A percentile compares a stretch with the other conserved stretches of the same genome.
phyloP scores from a whole-genome alignment of 2,888 invertebrate genomes.

The Ellobium chinense region DNA sequence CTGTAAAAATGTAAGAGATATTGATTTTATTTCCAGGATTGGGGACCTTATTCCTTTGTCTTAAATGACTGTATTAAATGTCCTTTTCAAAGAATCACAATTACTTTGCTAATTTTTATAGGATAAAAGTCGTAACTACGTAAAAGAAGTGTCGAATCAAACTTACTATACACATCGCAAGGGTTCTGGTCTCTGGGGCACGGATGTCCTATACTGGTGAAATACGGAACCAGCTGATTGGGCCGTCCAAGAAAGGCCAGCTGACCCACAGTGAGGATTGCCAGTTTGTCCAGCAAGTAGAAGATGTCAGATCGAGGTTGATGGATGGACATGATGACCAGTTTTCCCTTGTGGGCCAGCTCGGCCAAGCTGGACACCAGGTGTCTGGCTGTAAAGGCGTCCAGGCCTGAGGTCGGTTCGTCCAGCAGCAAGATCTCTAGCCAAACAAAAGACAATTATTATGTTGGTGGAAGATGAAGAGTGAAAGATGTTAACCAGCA shows the following conservation, averaged over 20 bases:
- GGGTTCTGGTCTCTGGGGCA: slow-evolving; percentile 98
- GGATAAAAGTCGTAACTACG: too few species aligned
- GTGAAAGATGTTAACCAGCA: too few species aligned
- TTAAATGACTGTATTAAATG: too few species aligned
- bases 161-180: slow-evolving; percentile 89
- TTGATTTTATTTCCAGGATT: too few species aligned
- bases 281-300: slow-evolving; percentile 66
- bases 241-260: slow-evolving; percentile 85
- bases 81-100: too few species aligned
- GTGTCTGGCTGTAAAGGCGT: slow-evolving; percentile 93
- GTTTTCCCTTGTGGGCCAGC: slow-evolving; percentile 64
- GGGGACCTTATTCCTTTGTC: too few species aligned
- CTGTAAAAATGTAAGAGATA: too few species aligned
- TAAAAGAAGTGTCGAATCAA: too few species aligned
- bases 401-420: slow-evolving; percentile 91
- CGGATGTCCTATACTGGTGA: slow-evolving; percentile 95
- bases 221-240: slow-evolving; percentile 94
- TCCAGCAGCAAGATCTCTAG: slow-evolving; percentile 92
- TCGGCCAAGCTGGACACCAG: slow-evolving; percentile 62
- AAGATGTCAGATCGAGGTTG: slow-evolving; percentile 68
- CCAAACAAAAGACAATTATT: slow-evolving; percentile 84
- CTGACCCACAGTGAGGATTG: slow-evolving; percentile 79
- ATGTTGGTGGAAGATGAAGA: too few species aligned
- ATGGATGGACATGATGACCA: slow-evolving; percentile 80
- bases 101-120: too few species aligned